Evolutionary conservation across 2,888 invertebrate genomes (phyloP), one percentile per base, ranked within the genome.

Genomic region (Hirtodrosophila trivittata): DNA sequence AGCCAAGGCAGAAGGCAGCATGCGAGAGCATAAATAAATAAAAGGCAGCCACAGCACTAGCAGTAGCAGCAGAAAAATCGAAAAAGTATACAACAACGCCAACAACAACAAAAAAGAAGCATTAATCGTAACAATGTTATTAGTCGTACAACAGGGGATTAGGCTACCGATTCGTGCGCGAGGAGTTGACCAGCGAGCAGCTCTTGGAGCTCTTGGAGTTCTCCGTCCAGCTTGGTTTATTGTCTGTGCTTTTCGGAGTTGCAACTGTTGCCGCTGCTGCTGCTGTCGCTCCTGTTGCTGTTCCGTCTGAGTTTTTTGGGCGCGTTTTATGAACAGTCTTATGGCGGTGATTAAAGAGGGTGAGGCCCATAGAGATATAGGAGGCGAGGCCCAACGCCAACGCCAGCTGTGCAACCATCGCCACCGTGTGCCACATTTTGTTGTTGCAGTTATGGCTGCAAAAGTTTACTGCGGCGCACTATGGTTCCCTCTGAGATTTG

Each of bases 51-150:
- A 49, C 64, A 72, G 35, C 63, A 57, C 39, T 49, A 54, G 25
- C 28, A 38, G 49, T 47, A 54, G 43, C 57, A 68, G 59, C 65
- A 71, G 39, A 51, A 60, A 58, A 55, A 52, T 57, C 56, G 37
- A 45, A 60, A 39, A 39, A 51, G 37, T 26, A 54, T 35, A 60
- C 35, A 68, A 66, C 57, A 51, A 54, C 74, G 58, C 62, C 57
- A 69, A 37, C 38, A 72, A 51, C 59, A 69, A 71, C 28, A 70
- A 77, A 77, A 75, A 85, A 80, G 77, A 77, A 86, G 86, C 87
- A 87, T 88, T 89, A 89, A 89, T 89, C 89, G 89, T 89, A 89
- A 90, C 89, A 89, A 89, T 89, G 90, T 89, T 89, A 89, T 89
- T 90, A 89, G 89, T 89, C 89, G 88, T 89, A 89, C 89, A 89